These are phyloP conservation scores for Elysia crispata DNA, from an alignment of 2,888 invertebrate species.

Conservation along the genomic window DNA sequence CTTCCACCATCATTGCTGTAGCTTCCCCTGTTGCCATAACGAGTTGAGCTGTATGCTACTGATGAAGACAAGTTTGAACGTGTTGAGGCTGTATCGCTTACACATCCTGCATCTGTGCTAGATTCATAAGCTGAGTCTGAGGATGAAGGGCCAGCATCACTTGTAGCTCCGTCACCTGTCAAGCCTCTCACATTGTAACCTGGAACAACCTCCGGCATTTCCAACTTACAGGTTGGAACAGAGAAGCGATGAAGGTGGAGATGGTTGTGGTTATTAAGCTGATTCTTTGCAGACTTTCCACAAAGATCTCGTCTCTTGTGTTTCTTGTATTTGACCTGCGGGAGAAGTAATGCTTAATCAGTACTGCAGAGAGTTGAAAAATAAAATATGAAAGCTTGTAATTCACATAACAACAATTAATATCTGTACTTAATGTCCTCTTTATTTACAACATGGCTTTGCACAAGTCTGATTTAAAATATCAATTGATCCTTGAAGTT, in stretches of 20 bases:
- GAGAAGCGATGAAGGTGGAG: constrained; percentile 19
- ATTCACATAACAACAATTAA: too few species aligned
- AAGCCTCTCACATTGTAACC: constrained; percentile 33
- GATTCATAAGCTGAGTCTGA: constrained; percentile 47
- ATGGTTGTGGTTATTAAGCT: neutral
- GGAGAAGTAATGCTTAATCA: constrained; percentile 44
- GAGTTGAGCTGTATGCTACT: too few species aligned
- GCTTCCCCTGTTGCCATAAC: too few species aligned
- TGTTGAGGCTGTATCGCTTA: constrained; percentile 17
- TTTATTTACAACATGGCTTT: too few species aligned
- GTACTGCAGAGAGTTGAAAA: neutral
- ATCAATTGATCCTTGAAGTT: too few species aligned
- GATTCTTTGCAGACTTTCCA: constrained; percentile 57
- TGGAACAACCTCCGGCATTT: constrained; percentile 44
- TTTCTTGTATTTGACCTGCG: constrained; percentile 95
- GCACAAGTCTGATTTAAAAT: too few species aligned
- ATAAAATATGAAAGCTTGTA: too few species aligned
- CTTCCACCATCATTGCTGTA: too few species aligned
- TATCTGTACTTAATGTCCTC: too few species aligned
- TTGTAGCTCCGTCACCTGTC: too few species aligned
- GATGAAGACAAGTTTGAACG: neutral
- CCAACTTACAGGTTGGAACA: constrained; percentile 43
- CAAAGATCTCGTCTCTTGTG: constrained; percentile 87
- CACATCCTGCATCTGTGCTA: constrained; percentile 38
- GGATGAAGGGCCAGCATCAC: neutral